Percentiles rank a stretch among this genome's conserved stretches.
Evolutionary conservation across 2,888 invertebrate species (phyloP).

Genomic region (Orchesella flavescens): DNA sequence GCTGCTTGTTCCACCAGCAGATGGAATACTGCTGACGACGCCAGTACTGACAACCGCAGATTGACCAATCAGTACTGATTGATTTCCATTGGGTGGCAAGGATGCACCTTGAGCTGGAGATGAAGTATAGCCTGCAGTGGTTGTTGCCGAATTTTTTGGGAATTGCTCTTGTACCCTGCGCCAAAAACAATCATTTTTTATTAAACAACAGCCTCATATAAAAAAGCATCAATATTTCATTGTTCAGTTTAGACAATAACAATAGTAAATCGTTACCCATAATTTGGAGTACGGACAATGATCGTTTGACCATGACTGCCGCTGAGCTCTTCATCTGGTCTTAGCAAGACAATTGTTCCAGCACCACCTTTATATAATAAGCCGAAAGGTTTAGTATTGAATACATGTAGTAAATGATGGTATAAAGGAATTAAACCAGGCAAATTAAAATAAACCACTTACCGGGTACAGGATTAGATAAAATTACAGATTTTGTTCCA

Average conservation of each 20-base stretch:
- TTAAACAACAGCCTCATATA: neutral
- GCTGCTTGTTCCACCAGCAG: neutral
- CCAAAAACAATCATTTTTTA: neutral
- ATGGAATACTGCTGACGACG: neutral
- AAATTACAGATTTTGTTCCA: slow-evolving; percentile 67
- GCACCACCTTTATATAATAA: slow-evolving; percentile 45
- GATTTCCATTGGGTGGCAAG: slow-evolving; percentile 47
- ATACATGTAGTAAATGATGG: too few relatives aligned
- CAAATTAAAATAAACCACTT: neutral
- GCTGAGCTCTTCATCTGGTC: slow-evolving; percentile 69
- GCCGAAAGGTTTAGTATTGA: neutral
- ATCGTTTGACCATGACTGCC: slow-evolving; percentile 69
- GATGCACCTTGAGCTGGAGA: slow-evolving; percentile 30
- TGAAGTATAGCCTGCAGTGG: slow-evolving; percentile 33
- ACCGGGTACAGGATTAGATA: slow-evolving; percentile 63
- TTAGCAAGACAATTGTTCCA: slow-evolving; percentile 66
- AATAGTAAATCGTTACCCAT: slow-evolving; percentile 58
- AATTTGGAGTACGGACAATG: slow-evolving; percentile 69
- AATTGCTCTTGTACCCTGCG: slow-evolving; percentile 56
- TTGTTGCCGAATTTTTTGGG: slow-evolving; percentile 33
- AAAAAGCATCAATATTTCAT: too few relatives aligned
- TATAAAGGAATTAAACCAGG: too few relatives aligned
- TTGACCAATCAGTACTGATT: slow-evolving; percentile 38
- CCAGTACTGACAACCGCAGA: slow-evolving; percentile 27
- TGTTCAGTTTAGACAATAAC: neutral